Evolutionary conservation across 2,888 invertebrate genomes (phyloP).

Genomic region (Lithodes maja): DNA sequence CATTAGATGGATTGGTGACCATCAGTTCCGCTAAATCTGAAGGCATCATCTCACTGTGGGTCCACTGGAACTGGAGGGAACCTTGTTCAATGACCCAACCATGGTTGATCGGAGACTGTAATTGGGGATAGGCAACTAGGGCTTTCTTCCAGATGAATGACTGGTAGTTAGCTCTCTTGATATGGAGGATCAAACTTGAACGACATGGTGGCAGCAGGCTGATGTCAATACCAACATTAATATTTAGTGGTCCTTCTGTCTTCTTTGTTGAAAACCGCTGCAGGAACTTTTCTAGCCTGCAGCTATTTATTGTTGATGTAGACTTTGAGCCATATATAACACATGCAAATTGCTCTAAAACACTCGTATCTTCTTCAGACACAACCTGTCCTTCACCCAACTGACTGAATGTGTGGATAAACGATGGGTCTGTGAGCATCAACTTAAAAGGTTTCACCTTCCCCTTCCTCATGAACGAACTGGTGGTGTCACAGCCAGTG

Average conservation of each 20-base stretch:
- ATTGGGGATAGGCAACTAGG: neutral
- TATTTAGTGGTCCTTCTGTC: neutral
- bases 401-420: neutral
- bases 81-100: no score
- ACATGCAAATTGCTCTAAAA: constrained; percentile 18
- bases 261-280: constrained; percentile 17
- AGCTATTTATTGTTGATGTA: constrained; percentile 23
- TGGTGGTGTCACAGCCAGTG: constrained; percentile 13
- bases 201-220: constrained; percentile 24
- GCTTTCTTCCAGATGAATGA: constrained; percentile 23
- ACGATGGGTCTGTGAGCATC: neutral
- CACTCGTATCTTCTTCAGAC: neutral
- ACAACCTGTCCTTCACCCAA: constrained; percentile 6
- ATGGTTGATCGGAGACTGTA: no score
- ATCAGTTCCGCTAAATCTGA: no score
- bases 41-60: no score
- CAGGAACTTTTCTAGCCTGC: constrained; percentile 10
- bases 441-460: constrained; percentile 7
- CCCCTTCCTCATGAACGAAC: constrained; percentile 8
- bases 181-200: constrained; percentile 31
- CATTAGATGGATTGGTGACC: no score
- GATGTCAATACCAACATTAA: constrained; percentile 18
- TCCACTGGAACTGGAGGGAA: no score
- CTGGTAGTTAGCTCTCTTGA: constrained; percentile 27
- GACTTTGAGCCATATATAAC: constrained; percentile 19